phyloP scores from a whole-genome alignment of 2,888 invertebrate species.

The Cerceris rybyensis region DNA sequence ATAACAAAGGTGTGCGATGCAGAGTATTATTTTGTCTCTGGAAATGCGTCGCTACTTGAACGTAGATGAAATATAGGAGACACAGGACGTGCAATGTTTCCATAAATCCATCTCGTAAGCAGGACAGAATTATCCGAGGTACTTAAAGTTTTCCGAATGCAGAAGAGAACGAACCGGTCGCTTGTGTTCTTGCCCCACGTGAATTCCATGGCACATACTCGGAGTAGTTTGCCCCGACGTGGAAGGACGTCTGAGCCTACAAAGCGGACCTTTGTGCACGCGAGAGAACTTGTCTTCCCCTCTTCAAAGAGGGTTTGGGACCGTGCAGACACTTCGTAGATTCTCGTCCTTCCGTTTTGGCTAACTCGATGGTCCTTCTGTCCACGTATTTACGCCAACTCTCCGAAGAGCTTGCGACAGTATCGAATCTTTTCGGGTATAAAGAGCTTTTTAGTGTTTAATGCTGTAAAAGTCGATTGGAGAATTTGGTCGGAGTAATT shows the following conservation, averaged over 20 bases:
- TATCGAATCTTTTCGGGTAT: neutral
- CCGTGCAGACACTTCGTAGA: slow-evolving; percentile 48
- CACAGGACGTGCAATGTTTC: neutral
- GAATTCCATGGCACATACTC: slow-evolving; percentile 52
- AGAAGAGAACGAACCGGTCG: slow-evolving; percentile 20
- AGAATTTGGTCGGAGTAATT: no score
- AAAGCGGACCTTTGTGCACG: slow-evolving; percentile 53
- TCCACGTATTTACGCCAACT: slow-evolving; percentile 27
- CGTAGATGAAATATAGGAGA: neutral
- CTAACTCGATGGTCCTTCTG: slow-evolving; percentile 45
- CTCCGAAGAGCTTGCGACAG: slow-evolving; percentile 29
- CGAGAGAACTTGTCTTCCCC: slow-evolving; percentile 40
- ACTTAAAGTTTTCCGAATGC: slow-evolving; percentile 46
- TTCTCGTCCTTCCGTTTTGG: slow-evolving; percentile 48
- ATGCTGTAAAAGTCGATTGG: no score
- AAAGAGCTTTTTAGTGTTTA: neutral
- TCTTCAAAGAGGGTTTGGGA: slow-evolving; percentile 36
- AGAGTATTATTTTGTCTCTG: no score
- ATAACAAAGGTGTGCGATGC: no score
- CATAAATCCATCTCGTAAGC: slow-evolving; percentile 4
- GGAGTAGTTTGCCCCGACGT: slow-evolving; percentile 46
- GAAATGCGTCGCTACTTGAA: neutral
- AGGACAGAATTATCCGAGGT: slow-evolving; percentile 31
- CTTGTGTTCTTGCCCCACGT: slow-evolving; percentile 27
- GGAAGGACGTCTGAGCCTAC: slow-evolving; percentile 52